phyloP scores from a whole-genome alignment of 2,888 invertebrate genomes.

The Halictus quadricinctus region DNA sequence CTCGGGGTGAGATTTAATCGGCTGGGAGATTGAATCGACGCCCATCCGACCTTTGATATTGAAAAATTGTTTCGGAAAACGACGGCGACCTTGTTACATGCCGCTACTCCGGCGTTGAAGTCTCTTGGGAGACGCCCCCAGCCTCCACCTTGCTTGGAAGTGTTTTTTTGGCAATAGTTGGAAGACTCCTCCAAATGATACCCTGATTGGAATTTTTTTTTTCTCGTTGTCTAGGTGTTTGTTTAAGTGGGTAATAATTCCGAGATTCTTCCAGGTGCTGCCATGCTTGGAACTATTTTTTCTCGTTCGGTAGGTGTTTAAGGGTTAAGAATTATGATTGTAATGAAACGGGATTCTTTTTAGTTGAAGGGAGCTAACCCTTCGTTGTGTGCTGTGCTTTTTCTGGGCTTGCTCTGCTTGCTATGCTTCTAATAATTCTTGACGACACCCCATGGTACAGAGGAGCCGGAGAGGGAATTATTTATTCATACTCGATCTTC shows the following conservation, averaged over 20 bases:
- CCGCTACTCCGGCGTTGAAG: constrained; percentile 7
- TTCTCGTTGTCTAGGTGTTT: too few relatives aligned
- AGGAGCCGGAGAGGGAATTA: constrained; percentile 69
- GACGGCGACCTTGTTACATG: background rate
- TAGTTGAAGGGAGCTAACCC: constrained; percentile 20
- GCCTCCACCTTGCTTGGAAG: background rate
- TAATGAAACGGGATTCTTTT: background rate
- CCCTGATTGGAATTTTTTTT: too few relatives aligned
- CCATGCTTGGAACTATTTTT: background rate
- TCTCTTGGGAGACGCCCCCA: background rate
- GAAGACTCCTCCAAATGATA: too few relatives aligned
- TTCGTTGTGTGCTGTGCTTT: constrained; percentile 47
- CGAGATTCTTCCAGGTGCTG: too few relatives aligned
- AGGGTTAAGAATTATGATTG: background rate
- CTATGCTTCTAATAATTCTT: constrained; percentile 65
- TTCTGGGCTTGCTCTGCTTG: constrained; percentile 54
- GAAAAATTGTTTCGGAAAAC: constrained; percentile 4
- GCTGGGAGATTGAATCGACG: constrained; percentile 10
- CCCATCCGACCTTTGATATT: background rate
- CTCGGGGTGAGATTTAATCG: constrained; percentile 4
- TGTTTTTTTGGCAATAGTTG: background rate
- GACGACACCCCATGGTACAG: constrained; percentile 29
- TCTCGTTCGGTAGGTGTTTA: background rate
- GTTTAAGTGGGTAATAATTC: too few relatives aligned
- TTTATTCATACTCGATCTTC: constrained; percentile 78